Conservation (phyloP, 2,113 vertebrate genomes). For the Anoura caudifer region DNA sequence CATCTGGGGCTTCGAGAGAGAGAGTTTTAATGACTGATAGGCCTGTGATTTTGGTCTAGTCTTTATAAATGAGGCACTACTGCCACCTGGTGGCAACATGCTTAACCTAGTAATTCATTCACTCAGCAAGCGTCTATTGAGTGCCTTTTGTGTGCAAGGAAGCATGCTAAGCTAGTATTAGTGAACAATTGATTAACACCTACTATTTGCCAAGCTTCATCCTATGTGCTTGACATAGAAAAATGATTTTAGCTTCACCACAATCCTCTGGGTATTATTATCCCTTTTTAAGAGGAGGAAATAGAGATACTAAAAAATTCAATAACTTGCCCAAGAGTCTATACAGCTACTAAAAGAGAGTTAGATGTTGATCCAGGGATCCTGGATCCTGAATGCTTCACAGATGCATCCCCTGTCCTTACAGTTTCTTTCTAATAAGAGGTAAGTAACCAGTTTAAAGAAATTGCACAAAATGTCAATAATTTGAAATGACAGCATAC, state of each 20-base stretch:
- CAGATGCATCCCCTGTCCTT: background rate
- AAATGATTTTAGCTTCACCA: background rate
- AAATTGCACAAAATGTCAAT: background rate
- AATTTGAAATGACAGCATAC: background rate
- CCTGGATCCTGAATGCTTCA: background rate
- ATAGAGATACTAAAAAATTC: background rate
- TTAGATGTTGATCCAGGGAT: background rate
- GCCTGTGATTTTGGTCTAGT: background rate
- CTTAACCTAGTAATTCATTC: background rate
- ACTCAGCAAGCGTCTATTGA: background rate
- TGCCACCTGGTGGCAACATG: conserved; percentile 45
- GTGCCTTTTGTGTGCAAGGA: background rate
- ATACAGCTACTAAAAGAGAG: background rate
- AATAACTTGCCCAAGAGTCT: background rate
- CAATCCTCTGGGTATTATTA: background rate
- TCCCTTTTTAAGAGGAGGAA: background rate
- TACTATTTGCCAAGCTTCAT: background rate
- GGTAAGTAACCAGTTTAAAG: background rate
- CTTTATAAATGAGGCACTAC: background rate
- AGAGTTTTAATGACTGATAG: background rate
- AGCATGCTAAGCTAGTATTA: background rate
- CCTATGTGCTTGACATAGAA: background rate
- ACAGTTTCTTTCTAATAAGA: too few species aligned
- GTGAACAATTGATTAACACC: background rate
- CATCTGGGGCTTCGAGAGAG: background rate